Evolutionary conservation across 2,797 vertebrate genomes (phyloP).

Genomic region (Semaprochilodus insignis): DNA sequence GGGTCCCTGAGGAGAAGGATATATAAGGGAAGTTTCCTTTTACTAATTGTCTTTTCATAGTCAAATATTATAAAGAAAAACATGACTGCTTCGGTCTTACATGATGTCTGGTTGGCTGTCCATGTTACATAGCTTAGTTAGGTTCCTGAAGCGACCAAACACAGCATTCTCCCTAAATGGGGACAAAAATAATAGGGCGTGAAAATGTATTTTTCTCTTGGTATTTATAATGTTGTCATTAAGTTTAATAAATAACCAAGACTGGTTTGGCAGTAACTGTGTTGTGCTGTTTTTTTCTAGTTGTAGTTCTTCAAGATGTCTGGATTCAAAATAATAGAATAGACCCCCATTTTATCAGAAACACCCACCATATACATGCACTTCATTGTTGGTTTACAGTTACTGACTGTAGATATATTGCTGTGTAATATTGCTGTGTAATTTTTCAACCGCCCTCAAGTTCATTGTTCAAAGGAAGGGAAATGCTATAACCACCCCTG

Average conservation of each 20-base stretch:
- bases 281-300: background rate
- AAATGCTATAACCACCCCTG: no score
- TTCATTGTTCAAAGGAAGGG: background rate
- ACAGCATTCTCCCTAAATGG: conserved; percentile 68
- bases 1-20: conserved; percentile 66
- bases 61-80: background rate
- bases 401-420: background rate
- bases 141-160: conserved; percentile 65
- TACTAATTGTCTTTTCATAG: background rate
- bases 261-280: background rate
- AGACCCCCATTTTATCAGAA: no score
- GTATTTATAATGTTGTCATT: background rate
- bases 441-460: background rate
- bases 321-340: background rate
- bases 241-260: background rate
- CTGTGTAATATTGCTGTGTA: background rate
- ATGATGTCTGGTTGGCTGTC: conserved; percentile 53
- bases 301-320: background rate
- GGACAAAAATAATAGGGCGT: conserved; percentile 1
- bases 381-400: background rate
- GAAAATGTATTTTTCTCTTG: background rate
- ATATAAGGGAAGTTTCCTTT: background rate
- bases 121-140: conserved; percentile 70
- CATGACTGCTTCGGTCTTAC: conserved; percentile 62
- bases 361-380: no score